Evolutionary conservation across 2,113 vertebrate species (phyloP).

Genomic region (Urocolius indicus): DNA sequence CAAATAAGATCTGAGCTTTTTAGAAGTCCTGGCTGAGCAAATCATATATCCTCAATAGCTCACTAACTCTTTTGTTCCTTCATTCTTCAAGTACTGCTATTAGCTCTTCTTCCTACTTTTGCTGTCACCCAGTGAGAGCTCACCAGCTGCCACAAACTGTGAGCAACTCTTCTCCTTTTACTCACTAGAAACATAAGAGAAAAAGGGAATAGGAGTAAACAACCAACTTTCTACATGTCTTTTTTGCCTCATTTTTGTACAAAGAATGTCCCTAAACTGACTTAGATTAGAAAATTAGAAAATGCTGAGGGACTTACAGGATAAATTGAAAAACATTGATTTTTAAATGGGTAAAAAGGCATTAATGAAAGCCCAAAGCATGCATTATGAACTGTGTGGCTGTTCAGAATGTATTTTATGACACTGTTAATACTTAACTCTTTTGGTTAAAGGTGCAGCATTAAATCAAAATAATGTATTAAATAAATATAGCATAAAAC

Average conservation of each 20-base stretch:
- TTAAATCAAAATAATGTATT: neutral
- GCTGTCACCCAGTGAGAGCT: neutral
- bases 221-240: neutral
- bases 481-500: neutral
- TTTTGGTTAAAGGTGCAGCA: neutral
- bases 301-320: neutral
- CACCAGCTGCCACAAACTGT: neutral
- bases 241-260: neutral
- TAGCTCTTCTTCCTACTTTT: neutral
- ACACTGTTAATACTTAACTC: neutral
- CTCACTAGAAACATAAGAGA: neutral
- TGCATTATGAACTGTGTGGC: neutral
- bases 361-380: neutral
- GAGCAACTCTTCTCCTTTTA: neutral
- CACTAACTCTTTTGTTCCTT: neutral
- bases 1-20: neutral
- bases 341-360: neutral
- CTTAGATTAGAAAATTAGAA: neutral
- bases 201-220: neutral
- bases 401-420: neutral
- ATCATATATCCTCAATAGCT: neutral
- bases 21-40: neutral
- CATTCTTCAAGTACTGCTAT: neutral
- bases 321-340: neutral
- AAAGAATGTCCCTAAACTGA: neutral